Percentiles rank a stretch among this genome's conserved stretches.
phyloP scores from a whole-genome alignment of 92 coral and sea anemone genomes.

The Paragorgia papillata region DNA sequence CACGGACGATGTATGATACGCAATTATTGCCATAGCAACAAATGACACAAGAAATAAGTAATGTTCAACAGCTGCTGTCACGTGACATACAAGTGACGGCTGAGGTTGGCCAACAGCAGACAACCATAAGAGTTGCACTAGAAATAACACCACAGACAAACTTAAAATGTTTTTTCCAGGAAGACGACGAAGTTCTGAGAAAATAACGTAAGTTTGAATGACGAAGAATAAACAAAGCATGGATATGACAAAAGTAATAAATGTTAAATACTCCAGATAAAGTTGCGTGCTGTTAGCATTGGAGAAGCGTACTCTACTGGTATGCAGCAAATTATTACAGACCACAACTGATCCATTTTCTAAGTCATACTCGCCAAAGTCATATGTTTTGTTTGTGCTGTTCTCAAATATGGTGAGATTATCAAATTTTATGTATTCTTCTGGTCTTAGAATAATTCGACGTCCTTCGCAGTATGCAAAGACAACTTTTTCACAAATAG shows the following conservation, averaged over 20 bases:
- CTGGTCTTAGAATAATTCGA: too few relatives aligned
- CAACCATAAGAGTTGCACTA: slow-evolving; percentile 4
- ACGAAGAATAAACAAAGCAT: slow-evolving; percentile 2
- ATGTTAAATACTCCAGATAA: neutral
- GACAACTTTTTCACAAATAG: too few relatives aligned
- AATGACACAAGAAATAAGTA: slow-evolving; percentile 33
- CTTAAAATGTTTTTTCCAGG: slow-evolving; percentile 30
- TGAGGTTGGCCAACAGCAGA: neutral
- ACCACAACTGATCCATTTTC: too few relatives aligned
- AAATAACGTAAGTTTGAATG: slow-evolving; percentile 14
- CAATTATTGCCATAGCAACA: slow-evolving; percentile 31
- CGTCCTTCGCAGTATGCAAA: too few relatives aligned
- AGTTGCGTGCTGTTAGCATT: neutral
- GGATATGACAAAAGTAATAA: neutral
- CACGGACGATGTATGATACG: neutral
- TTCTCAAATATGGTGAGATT: too few relatives aligned
- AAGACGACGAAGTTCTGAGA: slow-evolving; percentile 17
- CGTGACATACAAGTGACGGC: neutral
- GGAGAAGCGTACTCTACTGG: too few relatives aligned
- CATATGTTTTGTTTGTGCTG: too few relatives aligned
- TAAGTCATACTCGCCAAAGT: too few relatives aligned
- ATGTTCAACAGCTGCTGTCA: neutral
- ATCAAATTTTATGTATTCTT: too few relatives aligned
- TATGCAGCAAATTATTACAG: too few relatives aligned
- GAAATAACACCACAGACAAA: slow-evolving; percentile 11